Percentiles rank a stretch among this genome's conserved stretches.
phyloP scores from a whole-genome alignment of 2,113 vertebrate species.

The Vicugna pacos region DNA sequence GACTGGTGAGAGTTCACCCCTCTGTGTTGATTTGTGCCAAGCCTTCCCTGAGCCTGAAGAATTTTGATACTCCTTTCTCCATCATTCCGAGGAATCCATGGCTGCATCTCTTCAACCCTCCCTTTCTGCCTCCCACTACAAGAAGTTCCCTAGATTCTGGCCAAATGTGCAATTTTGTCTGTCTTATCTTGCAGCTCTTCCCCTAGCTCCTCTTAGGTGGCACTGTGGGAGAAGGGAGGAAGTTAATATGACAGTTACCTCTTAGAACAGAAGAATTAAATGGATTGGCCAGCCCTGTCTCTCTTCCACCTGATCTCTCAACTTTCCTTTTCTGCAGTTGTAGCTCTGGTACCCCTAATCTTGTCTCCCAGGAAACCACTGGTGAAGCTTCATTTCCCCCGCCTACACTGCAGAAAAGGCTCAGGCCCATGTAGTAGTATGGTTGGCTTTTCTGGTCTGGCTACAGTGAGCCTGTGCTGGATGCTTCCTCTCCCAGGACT shows the following conservation, averaged over 20 bases:
- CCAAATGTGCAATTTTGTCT: background rate
- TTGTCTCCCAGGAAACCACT: slow-evolving; percentile 65
- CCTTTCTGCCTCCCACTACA: background rate
- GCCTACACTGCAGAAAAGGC: slow-evolving; percentile 3
- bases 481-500: background rate
- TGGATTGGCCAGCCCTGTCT: background rate
- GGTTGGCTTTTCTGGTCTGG: slow-evolving; percentile 32
- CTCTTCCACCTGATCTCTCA: background rate
- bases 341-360: background rate
- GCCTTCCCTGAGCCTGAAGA: background rate
- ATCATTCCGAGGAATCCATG: background rate
- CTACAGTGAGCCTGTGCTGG: background rate
- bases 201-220: background rate
- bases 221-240: background rate
- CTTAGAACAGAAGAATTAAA: slow-evolving; percentile 3
- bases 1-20: background rate
- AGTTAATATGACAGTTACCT: background rate
- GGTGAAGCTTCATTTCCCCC: background rate
- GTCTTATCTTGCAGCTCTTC: background rate
- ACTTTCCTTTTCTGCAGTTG: slow-evolving; percentile 33
- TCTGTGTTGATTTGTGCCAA: background rate
- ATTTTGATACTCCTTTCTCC: background rate
- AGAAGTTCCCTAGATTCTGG: background rate
- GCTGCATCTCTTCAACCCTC: background rate
- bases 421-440: background rate